Percentiles rank a stretch among this genome's conserved stretches.
phyloP scores from a whole-genome alignment of 1,140 invertebrate genomes.

The Proctacanthus coquilletti region DNA sequence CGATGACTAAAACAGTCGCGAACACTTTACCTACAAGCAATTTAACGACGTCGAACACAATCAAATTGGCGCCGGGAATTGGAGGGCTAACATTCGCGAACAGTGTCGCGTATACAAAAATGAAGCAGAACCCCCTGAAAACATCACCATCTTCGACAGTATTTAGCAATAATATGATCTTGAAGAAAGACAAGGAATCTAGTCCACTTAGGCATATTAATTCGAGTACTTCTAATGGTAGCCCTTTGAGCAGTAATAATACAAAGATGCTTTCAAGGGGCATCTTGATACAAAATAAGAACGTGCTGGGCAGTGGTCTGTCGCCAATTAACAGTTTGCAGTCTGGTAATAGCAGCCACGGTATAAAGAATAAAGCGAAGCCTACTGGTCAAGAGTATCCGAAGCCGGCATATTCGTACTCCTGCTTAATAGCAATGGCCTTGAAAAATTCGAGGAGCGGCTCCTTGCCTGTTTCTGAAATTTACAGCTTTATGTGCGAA shows the following conservation, averaged over 20 bases:
- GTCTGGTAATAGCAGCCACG: slow-evolving; percentile 21
- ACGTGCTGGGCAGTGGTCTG: no score
- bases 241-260: no score
- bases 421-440: slow-evolving; percentile 93
- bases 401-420: slow-evolving; percentile 95
- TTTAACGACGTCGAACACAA: slow-evolving; percentile 15
- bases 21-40: slow-evolving; percentile 18
- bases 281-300: no score
- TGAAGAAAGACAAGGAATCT: no score
- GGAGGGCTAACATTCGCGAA: slow-evolving; percentile 30
- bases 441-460: slow-evolving; percentile 90
- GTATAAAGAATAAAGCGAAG: slow-evolving; percentile 23
- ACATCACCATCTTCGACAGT: slow-evolving; percentile 5
- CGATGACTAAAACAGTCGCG: slow-evolving; percentile 13
- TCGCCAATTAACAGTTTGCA: no score
- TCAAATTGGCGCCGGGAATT: slow-evolving; percentile 26
- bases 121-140: slow-evolving; percentile 24
- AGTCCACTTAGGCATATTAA: no score
- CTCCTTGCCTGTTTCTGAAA: slow-evolving; percentile 91
- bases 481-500: slow-evolving; percentile 97
- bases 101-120: slow-evolving; percentile 23
- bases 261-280: no score
- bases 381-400: slow-evolving; percentile 59
- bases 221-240: no score
- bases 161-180: slow-evolving; percentile 9